phyloP scores from a whole-genome alignment of 2,797 vertebrate species.

The Halcyon smyrnensis region DNA sequence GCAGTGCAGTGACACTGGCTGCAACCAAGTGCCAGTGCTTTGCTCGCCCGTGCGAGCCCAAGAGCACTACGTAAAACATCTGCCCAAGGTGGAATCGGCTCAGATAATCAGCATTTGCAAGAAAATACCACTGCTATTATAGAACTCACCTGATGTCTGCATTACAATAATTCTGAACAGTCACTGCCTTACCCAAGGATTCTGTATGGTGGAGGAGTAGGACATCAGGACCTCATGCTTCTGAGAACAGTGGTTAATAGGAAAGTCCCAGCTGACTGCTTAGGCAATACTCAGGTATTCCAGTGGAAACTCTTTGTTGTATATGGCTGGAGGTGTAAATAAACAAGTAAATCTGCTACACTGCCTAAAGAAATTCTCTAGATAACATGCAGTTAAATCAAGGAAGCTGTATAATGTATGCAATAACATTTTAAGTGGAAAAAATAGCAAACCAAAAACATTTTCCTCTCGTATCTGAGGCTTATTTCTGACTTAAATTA shows the following conservation, averaged over 20 bases:
- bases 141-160: neutral
- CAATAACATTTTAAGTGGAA: neutral
- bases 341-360: neutral
- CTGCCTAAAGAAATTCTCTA: neutral
- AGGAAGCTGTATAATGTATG: neutral
- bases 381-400: neutral
- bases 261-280: neutral
- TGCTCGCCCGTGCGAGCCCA: neutral
- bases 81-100: neutral
- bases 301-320: neutral
- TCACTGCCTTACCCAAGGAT: fast-evolving
- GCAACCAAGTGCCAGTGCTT: neutral
- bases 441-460: neutral
- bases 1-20: neutral
- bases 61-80: neutral
- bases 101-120: neutral
- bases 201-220: neutral
- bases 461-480: neutral
- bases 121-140: neutral
- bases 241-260: neutral
- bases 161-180: neutral
- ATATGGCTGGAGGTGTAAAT: neutral
- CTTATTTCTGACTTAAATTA: neutral
- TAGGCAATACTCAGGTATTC: neutral
- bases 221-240: neutral